phyloP scores from a whole-genome alignment of 2,888 invertebrate genomes.

The Autographa pulchrina region DNA sequence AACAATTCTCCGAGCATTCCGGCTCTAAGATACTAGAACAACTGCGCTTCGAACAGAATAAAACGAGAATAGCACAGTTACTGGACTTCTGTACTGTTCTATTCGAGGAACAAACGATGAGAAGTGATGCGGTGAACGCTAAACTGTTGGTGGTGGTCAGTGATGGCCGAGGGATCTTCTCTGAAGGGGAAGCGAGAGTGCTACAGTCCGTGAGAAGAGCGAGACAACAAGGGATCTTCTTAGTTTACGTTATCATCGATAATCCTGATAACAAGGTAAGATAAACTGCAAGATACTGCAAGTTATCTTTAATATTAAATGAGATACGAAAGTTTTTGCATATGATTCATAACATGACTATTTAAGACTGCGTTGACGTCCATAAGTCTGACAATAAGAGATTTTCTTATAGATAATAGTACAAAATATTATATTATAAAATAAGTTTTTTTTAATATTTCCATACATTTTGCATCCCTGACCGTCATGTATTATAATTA shows the following conservation, averaged over 20 bases:
- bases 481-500: too few species aligned
- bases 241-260: constrained; percentile 98
- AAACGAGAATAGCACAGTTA: constrained; percentile 95
- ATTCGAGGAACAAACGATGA: constrained; percentile 83
- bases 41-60: constrained; percentile 96
- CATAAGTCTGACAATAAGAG: too few species aligned
- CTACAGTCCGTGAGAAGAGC: constrained; percentile 94
- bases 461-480: too few species aligned
- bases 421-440: too few species aligned
- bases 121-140: constrained; percentile 90
- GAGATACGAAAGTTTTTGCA: too few species aligned
- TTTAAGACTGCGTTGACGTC: too few species aligned
- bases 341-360: too few species aligned
- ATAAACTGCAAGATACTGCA: neutral
- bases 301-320: neutral
- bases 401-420: too few species aligned
- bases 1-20: constrained; percentile 96
- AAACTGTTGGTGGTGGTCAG: constrained; percentile 97
- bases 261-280: constrained; percentile 96
- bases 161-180: constrained; percentile 98
- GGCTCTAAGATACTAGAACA: constrained; percentile 95
- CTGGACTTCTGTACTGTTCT: constrained; percentile 93
- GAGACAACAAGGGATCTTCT: constrained; percentile 95
- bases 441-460: too few species aligned
- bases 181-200: constrained; percentile 95